Evolutionary conservation across 2,113 vertebrate genomes (phyloP).

Genomic region (Eclectus roratus): DNA sequence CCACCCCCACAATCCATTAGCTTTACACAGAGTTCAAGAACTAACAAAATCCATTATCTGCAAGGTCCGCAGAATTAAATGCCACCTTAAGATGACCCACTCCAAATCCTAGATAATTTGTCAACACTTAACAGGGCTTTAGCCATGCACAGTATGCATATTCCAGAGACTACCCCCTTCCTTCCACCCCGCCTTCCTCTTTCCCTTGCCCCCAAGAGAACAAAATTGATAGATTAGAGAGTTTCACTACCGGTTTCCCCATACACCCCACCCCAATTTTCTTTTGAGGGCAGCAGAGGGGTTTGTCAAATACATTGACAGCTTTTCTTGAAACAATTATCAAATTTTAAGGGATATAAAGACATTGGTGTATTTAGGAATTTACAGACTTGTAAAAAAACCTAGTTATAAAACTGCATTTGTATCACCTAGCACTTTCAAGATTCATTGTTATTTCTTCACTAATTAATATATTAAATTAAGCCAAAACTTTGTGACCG

Average conservation of each 20-base stretch:
- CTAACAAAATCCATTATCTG: background rate
- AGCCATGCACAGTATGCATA: conserved; percentile 48
- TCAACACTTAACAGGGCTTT: conserved; percentile 50
- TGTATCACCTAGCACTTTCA: conserved; percentile 67
- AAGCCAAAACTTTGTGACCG: conserved; percentile 73
- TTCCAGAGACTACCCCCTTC: conserved; percentile 14
- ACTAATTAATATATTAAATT: conserved; percentile 81
- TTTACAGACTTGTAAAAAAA: conserved; percentile 71
- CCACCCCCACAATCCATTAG: background rate
- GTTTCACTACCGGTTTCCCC: conserved; percentile 40
- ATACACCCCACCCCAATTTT: background rate
- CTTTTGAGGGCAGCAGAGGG: conserved; percentile 26
- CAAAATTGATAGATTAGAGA: conserved; percentile 44
- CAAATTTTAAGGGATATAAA: conserved; percentile 67
- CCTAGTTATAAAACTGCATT: conserved; percentile 72
- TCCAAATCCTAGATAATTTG: conserved; percentile 22
- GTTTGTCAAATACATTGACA: conserved; percentile 28
- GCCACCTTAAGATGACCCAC: conserved; percentile 25
- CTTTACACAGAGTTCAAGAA: conserved; percentile 11
- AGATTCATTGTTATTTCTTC: conserved; percentile 70
- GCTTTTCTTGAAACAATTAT: conserved; percentile 56
- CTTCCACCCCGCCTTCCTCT: background rate
- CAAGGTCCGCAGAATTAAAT: background rate
- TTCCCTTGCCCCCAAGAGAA: conserved; percentile 11
- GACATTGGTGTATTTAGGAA: conserved; percentile 63